phyloP scores from a whole-genome alignment of 2,888 invertebrate species.

The Rhagonycha fulva region DNA sequence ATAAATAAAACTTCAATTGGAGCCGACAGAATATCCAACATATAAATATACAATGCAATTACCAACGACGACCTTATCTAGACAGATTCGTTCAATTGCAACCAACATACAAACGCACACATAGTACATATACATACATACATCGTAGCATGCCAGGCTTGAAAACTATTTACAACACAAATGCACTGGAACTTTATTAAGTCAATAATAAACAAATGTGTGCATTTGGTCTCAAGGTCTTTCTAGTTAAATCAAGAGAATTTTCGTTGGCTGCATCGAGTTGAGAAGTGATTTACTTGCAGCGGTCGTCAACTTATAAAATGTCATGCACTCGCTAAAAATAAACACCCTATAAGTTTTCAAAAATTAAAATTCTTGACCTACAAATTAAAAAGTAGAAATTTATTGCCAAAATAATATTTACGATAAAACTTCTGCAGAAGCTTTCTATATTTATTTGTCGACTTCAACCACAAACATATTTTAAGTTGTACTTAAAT shows the following conservation, averaged over 20 bases:
- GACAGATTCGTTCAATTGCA: slow-evolving; percentile 19
- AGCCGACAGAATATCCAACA: slow-evolving; percentile 31
- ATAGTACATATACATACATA: background rate
- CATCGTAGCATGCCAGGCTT: background rate
- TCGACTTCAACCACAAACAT: slow-evolving; percentile 50
- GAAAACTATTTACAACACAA: slow-evolving; percentile 13
- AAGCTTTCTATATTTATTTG: slow-evolving; percentile 42
- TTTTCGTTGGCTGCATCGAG: background rate
- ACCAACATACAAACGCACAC: slow-evolving; percentile 6
- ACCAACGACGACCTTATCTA: slow-evolving; percentile 23
- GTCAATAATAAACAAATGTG: slow-evolving; percentile 8
- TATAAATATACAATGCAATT: slow-evolving; percentile 31
- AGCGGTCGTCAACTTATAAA: background rate
- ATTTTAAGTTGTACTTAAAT: slow-evolving; percentile 52
- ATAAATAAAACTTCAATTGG: slow-evolving; percentile 38
- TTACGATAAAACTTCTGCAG: slow-evolving; percentile 19
- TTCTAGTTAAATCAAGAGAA: slow-evolving; percentile 8
- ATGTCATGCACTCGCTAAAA: background rate
- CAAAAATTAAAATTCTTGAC: background rate
- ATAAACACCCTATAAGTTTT: background rate
- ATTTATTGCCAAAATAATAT: slow-evolving; percentile 10
- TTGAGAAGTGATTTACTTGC: background rate
- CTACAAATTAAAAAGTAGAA: background rate
- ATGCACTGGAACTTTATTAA: background rate
- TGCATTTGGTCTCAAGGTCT: slow-evolving; percentile 52